Evolutionary conservation across 1,140 invertebrate genomes (phyloP).

Genomic region (Platyura marginata): DNA sequence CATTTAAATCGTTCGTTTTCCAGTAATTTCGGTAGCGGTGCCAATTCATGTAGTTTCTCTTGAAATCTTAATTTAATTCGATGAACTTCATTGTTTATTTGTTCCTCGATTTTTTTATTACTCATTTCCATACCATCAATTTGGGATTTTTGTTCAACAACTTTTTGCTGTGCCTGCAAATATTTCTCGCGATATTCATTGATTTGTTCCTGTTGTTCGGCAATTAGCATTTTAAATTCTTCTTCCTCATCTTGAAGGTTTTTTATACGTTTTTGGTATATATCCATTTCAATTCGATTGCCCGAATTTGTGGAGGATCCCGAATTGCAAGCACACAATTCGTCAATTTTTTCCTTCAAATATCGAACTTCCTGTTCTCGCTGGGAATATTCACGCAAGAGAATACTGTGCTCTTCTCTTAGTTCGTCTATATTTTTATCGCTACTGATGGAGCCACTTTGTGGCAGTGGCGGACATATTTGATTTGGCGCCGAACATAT

Average conservation of each 20-base stretch:
- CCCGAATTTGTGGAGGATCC: slow-evolving; percentile 4
- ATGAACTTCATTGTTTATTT: slow-evolving; percentile 54
- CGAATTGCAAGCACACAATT: neutral
- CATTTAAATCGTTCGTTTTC: slow-evolving; percentile 51
- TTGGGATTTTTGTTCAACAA: slow-evolving; percentile 50
- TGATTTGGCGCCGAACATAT: neutral
- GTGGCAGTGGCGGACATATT: too few relatives aligned
- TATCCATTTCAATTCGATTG: slow-evolving; percentile 16
- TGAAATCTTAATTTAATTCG: slow-evolving; percentile 54
- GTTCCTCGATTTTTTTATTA: slow-evolving; percentile 51
- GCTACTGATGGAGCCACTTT: too few relatives aligned
- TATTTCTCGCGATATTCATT: slow-evolving; percentile 59
- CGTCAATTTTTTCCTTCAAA: too few relatives aligned
- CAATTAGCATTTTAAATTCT: slow-evolving; percentile 42
- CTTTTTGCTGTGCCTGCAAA: slow-evolving; percentile 46
- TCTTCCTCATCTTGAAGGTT: slow-evolving; percentile 26
- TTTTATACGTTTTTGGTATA: slow-evolving; percentile 14
- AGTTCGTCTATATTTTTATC: too few relatives aligned
- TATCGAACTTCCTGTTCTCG: too few relatives aligned
- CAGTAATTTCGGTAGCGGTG: slow-evolving; percentile 49
- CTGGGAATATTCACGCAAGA: too few relatives aligned
- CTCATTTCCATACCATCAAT: slow-evolving; percentile 57
- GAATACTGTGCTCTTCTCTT: too few relatives aligned
- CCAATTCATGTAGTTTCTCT: slow-evolving; percentile 52
- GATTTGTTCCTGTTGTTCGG: slow-evolving; percentile 47